Percentiles rank a stretch among this genome's conserved stretches.
phyloP scores from a whole-genome alignment of 2,797 vertebrate genomes.

The Coendou prehensilis region DNA sequence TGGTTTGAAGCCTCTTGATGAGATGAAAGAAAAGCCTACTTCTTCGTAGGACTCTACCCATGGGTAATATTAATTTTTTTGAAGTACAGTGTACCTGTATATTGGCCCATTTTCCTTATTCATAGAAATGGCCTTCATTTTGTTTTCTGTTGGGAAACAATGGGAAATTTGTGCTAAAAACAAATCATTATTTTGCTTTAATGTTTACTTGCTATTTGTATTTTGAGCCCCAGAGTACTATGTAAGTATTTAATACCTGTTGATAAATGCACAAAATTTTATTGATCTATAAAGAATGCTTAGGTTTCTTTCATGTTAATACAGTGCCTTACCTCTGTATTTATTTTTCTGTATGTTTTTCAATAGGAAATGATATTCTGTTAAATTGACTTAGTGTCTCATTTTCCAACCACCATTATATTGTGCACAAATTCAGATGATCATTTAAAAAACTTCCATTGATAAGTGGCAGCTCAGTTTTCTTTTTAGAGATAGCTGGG shows the following conservation, averaged over 20 bases:
- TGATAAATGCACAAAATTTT: background rate
- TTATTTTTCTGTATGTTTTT: background rate
- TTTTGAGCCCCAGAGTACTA: constrained; percentile 24
- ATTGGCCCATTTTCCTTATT: background rate
- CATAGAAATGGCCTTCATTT: constrained; percentile 43
- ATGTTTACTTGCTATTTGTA: background rate
- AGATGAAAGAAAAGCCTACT: constrained; percentile 11
- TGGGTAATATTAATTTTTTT: background rate
- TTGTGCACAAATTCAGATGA: background rate
- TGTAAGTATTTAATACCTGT: constrained; percentile 3
- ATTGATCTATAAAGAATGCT: background rate
- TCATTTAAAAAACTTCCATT: background rate
- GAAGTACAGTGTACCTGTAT: background rate
- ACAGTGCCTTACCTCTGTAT: background rate
- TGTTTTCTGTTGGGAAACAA: constrained; percentile 49
- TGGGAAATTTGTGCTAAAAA: constrained; percentile 31
- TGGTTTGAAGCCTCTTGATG: constrained; percentile 2
- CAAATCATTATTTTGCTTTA: constrained; percentile 37
- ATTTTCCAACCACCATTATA: background rate
- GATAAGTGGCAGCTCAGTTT: background rate
- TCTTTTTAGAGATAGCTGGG: background rate
- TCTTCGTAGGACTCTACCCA: background rate
- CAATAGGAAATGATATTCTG: background rate
- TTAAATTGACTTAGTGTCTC: constrained; percentile 19
- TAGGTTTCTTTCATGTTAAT: constrained; percentile 45